A percentile compares a stretch with the other conserved stretches of the same genome.
Conservation (phyloP, 2,888 invertebrate genomes). For the Euspilapteryx auroguttella region DNA sequence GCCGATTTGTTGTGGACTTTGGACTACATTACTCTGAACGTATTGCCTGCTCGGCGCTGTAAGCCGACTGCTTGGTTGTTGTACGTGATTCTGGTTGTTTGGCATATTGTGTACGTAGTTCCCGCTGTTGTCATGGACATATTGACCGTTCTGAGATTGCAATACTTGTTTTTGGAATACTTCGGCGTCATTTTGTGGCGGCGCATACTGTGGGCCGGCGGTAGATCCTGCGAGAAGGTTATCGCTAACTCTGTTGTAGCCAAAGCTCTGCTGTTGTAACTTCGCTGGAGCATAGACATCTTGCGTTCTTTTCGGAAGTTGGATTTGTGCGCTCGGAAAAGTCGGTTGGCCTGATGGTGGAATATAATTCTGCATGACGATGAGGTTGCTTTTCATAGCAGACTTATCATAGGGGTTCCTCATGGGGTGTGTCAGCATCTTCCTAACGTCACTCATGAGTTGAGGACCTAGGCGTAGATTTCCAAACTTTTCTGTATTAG, state of each 20-base stretch:
- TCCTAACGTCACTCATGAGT: slow-evolving; percentile 58
- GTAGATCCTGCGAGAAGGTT: slow-evolving; percentile 30
- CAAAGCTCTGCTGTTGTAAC: slow-evolving; percentile 20
- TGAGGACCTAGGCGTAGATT: slow-evolving; percentile 53
- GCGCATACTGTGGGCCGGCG: slow-evolving; percentile 29
- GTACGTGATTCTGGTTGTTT: slow-evolving; percentile 18
- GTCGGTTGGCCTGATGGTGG: slow-evolving; percentile 39
- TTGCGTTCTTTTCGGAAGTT: slow-evolving; percentile 26
- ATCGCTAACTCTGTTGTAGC: slow-evolving; percentile 18
- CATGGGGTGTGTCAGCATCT: slow-evolving; percentile 58
- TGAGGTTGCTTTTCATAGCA: slow-evolving; percentile 27
- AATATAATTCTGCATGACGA: slow-evolving; percentile 46
- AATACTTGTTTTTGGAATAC: slow-evolving; percentile 20
- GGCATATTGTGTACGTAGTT: too few species aligned
- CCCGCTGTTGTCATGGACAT: neutral
- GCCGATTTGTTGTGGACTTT: slow-evolving; percentile 14
- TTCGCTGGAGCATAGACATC: slow-evolving; percentile 33
- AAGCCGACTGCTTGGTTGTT: slow-evolving; percentile 13
- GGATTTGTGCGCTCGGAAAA: slow-evolving; percentile 25
- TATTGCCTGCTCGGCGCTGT: neutral
- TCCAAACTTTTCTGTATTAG: slow-evolving; percentile 42
- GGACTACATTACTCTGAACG: too few species aligned
- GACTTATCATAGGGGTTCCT: slow-evolving; percentile 35
- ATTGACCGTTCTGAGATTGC: neutral
- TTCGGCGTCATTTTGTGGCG: slow-evolving; percentile 19